phyloP scores from a whole-genome alignment of 2,888 invertebrate genomes.

The Hermaeophaga mercurialis region DNA sequence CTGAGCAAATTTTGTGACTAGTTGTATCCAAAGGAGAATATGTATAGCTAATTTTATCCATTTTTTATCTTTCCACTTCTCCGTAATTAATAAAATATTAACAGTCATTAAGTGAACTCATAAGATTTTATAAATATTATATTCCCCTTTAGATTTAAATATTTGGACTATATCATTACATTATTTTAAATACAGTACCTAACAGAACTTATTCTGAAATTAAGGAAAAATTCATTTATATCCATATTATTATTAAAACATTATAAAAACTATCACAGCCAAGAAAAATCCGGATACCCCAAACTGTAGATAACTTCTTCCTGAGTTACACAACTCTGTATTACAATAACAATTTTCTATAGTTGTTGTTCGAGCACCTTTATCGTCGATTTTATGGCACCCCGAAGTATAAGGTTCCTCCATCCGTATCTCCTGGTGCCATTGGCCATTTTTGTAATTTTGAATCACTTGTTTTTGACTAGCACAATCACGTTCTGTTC shows the following conservation, averaged over 20 bases:
- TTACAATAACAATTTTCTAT: conserved; percentile 79
- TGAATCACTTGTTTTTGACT: conserved; percentile 71
- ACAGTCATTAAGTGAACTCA: too few relatives aligned
- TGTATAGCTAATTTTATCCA: too few relatives aligned
- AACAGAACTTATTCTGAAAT: too few relatives aligned
- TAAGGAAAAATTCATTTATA: too few relatives aligned
- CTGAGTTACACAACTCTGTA: conserved; percentile 71
- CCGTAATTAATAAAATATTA: too few relatives aligned
- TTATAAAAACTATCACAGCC: conserved; percentile 28
- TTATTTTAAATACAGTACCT: too few relatives aligned
- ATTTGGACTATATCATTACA: too few relatives aligned
- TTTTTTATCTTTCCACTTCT: too few relatives aligned
- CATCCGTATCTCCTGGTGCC: conserved; percentile 69
- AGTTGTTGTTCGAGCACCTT: conserved; percentile 65
- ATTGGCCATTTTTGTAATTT: conserved; percentile 65
- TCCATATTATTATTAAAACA: not conserved
- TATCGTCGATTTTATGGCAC: conserved; percentile 67
- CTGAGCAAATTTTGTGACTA: too few relatives aligned
- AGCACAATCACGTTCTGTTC: conserved; percentile 74
- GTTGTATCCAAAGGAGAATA: too few relatives aligned
- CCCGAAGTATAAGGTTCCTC: conserved; percentile 75
- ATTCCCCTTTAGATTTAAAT: too few relatives aligned
- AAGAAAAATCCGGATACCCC: conserved; percentile 10
- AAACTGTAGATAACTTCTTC: conserved; percentile 7
- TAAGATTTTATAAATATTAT: too few relatives aligned